A percentile compares a stretch with the other conserved stretches of the same genome.
phyloP scores from a whole-genome alignment of 2,888 invertebrate species.

The Artemia sp. region DNA sequence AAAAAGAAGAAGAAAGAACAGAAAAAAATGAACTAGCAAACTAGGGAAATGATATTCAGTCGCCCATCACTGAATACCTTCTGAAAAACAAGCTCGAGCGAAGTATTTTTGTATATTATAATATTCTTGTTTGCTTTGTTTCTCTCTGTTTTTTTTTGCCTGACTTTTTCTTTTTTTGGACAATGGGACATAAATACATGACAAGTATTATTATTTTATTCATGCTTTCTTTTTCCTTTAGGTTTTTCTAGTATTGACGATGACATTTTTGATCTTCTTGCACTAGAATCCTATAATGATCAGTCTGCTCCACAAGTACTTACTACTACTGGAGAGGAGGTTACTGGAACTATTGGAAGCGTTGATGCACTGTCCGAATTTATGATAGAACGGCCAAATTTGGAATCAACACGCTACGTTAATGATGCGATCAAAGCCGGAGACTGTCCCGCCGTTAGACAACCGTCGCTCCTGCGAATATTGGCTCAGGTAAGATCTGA shows the following conservation, averaged over 20 bases:
- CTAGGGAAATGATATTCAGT: too few relatives aligned
- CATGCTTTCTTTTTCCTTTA: not conserved
- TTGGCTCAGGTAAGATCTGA: constrained; percentile 23
- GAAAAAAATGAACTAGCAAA: too few relatives aligned
- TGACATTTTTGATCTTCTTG: constrained; percentile 17
- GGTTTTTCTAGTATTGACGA: not conserved
- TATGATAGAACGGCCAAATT: not conserved
- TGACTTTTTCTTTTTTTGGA: too few relatives aligned
- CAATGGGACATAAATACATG: too few relatives aligned
- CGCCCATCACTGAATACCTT: too few relatives aligned
- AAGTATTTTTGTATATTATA: too few relatives aligned
- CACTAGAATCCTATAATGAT: constrained; percentile 4
- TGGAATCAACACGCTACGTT: not conserved
- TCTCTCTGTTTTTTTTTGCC: too few relatives aligned
- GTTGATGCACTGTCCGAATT: not conserved
- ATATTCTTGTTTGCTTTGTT: too few relatives aligned
- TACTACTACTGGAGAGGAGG: not conserved
- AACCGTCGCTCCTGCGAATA: constrained; percentile 26
- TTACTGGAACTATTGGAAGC: not conserved
- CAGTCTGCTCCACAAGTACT: not conserved
- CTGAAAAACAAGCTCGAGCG: too few relatives aligned
- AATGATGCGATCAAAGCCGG: constrained; percentile 25
- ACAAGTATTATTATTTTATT: too few relatives aligned
- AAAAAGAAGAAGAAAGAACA: too few relatives aligned
- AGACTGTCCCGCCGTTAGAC: constrained; percentile 26